Conservation (phyloP, 2,113 vertebrate species). For the Apeltes quadracus region DNA sequence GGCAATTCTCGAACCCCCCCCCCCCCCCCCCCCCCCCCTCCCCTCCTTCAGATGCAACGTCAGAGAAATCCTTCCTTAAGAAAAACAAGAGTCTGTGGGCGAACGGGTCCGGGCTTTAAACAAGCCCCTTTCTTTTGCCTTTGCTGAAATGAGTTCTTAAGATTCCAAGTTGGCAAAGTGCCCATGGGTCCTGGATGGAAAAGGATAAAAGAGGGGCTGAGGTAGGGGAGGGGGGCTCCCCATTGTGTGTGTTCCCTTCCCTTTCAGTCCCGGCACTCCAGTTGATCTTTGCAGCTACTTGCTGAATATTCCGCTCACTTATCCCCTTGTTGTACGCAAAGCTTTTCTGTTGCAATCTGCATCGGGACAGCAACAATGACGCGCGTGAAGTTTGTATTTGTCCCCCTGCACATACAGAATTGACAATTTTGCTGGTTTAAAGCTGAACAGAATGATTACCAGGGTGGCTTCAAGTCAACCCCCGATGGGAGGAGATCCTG, state of each 20-base stretch:
- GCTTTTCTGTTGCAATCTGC: conserved; percentile 21
- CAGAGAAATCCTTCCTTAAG: conserved; percentile 72
- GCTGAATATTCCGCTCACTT: conserved; percentile 68
- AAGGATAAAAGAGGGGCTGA: conserved; percentile 75
- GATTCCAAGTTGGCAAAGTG: conserved; percentile 80
- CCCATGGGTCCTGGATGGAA: conserved; percentile 76
- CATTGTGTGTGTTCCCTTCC: conserved; percentile 76
- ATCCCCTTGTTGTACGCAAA: conserved; percentile 28
- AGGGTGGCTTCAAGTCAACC: neutral
- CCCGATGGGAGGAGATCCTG: conserved; percentile 35
- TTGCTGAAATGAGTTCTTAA: conserved; percentile 82
- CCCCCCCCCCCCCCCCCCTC: neutral
- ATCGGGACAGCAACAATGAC: neutral
- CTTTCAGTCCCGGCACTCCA: conserved; percentile 73
- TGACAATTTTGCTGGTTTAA: neutral
- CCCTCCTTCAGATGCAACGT: conserved; percentile 54
- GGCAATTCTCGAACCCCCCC: conserved; percentile 50
- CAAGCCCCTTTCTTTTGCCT: conserved; percentile 74
- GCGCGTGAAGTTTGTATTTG: conserved; percentile 17
- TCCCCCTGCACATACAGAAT: neutral
- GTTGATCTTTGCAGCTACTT: conserved; percentile 74
- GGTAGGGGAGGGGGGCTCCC: conserved; percentile 68
- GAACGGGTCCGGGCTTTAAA: conserved; percentile 74
- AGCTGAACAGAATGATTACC: neutral
- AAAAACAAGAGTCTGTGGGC: conserved; percentile 63